These are phyloP conservation scores for Rhogogaster chlorosoma DNA, from an alignment of 2,888 invertebrate species.

Conservation along the genomic window DNA sequence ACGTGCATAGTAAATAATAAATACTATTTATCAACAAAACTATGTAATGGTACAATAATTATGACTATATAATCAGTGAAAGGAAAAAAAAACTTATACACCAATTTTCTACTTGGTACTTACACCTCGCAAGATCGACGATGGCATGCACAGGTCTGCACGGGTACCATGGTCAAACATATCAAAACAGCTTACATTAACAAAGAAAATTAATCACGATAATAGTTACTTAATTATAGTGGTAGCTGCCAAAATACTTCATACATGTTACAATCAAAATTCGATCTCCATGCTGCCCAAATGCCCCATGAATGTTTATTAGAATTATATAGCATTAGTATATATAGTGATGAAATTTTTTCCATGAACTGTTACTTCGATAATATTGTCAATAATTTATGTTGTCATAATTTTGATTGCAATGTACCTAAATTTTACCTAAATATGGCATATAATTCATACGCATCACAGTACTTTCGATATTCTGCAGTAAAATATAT, in stretches of 20 bases:
- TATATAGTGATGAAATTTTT: background rate
- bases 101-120: conserved; percentile 80
- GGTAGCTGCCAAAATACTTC: conserved; percentile 16
- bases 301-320: background rate
- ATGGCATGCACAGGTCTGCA: conserved; percentile 93
- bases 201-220: conserved; percentile 37
- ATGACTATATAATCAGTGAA: background rate
- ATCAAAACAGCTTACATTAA: conserved; percentile 68
- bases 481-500: conserved; percentile 1
- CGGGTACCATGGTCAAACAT: conserved; percentile 72
- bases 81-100: background rate
- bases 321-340: background rate
- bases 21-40: background rate
- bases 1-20: conserved; percentile 22
- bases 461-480: conserved; percentile 22
- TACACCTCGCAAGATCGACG: conserved; percentile 93
- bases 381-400: background rate
- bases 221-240: conserved; percentile 3
- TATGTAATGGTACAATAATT: background rate
- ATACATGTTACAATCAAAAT: conserved; percentile 42
- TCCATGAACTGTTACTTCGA: background rate
- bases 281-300: background rate
- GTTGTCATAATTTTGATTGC: conserved; percentile 31
- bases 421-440: conserved; percentile 14
- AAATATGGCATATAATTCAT: background rate